phyloP scores from a whole-genome alignment of 2,113 vertebrate genomes.

The Orycteropus afer region DNA sequence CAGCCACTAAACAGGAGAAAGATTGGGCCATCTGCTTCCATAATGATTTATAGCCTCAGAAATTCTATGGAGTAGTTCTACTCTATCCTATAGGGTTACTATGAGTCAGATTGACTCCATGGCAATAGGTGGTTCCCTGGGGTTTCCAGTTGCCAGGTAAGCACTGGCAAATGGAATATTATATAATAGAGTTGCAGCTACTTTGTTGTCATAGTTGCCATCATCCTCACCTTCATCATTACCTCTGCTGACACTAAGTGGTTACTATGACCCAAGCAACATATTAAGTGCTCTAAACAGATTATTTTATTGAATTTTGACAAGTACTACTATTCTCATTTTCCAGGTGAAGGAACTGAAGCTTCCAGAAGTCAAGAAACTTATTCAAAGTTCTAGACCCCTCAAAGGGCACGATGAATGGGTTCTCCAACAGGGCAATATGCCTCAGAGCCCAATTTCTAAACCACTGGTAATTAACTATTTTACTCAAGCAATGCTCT shows the following conservation, averaged over 20 bases:
- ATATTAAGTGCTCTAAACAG: not conserved
- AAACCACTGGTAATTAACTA: not conserved
- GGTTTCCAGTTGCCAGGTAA: not conserved
- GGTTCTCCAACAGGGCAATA: not conserved
- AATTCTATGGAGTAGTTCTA: too few relatives aligned
- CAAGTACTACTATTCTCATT: not conserved
- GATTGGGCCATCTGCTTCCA: too few relatives aligned
- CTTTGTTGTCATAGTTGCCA: too few relatives aligned
- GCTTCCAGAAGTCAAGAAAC: not conserved
- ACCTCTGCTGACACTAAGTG: not conserved
- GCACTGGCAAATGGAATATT: not conserved
- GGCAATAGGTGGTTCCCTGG: too few relatives aligned
- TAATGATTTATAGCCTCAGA: too few relatives aligned
- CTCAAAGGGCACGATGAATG: not conserved
- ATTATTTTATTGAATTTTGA: not conserved
- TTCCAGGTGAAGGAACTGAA: not conserved
- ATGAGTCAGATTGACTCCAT: too few relatives aligned
- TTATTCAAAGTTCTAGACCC: not conserved
- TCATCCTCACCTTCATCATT: not conserved
- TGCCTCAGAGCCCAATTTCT: not conserved
- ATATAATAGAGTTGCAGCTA: accelerated
- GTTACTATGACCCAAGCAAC: not conserved
- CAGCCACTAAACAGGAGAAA: too few relatives aligned
- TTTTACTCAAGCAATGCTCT: not conserved
- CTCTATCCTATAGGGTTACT: too few relatives aligned